Conservation (phyloP, 2,888 invertebrate species). For the Lycaena phlaeas region DNA sequence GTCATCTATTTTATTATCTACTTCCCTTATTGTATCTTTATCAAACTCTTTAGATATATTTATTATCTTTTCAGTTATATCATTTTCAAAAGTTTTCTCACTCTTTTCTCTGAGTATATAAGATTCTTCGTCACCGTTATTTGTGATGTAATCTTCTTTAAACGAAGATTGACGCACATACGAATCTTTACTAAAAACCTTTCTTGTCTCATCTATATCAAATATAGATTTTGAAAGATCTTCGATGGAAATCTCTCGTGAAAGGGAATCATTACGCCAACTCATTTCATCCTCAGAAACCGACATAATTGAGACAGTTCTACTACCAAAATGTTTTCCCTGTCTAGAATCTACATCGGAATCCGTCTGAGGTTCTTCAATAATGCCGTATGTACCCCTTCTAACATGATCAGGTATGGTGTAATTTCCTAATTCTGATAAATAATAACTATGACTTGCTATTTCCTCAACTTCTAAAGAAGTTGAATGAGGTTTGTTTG, state of each 20-base stretch:
- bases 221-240: constrained; percentile 69
- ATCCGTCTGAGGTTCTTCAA: constrained; percentile 67
- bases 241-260: constrained; percentile 73
- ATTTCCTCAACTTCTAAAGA: constrained; percentile 75
- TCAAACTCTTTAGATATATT: constrained; percentile 62
- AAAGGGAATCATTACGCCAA: constrained; percentile 66
- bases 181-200: constrained; percentile 67
- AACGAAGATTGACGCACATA: constrained; percentile 58
- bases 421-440: constrained; percentile 67
- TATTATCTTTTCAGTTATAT: constrained; percentile 61
- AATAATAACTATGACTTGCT: constrained; percentile 72
- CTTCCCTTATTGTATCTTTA: constrained; percentile 25
- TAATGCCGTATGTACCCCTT: constrained; percentile 59
- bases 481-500: constrained; percentile 64
- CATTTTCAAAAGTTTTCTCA: constrained; percentile 58
- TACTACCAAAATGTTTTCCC: constrained; percentile 43
- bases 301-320: constrained; percentile 78
- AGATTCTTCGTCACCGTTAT: constrained; percentile 56
- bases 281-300: constrained; percentile 77
- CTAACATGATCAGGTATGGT: constrained; percentile 55
- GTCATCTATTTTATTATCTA: constrained; percentile 42
- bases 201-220: constrained; percentile 62
- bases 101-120: constrained; percentile 52
- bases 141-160: constrained; percentile 58
- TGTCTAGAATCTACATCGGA: constrained; percentile 59